phyloP scores from a whole-genome alignment of 2,113 vertebrate genomes.

The Rhinopomastus cyanomelas region DNA sequence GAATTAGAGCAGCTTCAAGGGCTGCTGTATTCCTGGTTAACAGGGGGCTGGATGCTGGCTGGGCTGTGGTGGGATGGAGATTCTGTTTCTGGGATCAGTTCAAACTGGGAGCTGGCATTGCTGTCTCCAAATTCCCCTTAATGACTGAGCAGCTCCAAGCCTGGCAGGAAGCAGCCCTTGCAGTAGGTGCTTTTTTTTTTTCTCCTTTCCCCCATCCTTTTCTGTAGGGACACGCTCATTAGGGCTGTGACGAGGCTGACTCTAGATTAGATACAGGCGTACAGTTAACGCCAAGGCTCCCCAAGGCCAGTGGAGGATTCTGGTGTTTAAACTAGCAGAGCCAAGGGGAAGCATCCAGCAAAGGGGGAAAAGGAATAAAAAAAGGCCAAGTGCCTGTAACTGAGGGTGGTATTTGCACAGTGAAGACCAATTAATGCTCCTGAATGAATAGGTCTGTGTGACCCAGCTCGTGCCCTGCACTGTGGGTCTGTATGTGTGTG shows the following conservation, averaged over 20 bases:
- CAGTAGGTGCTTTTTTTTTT: neutral
- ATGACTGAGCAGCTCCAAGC: neutral
- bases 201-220: fast-evolving
- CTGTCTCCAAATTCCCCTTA: neutral
- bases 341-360: neutral
- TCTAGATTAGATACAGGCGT: conserved; percentile 26
- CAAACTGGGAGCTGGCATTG: neutral
- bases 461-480: neutral
- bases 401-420: conserved; percentile 45
- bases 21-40: fast-evolving
- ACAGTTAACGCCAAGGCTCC: neutral
- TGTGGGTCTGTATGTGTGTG: neutral
- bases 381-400: neutral
- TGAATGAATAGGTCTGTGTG: conserved; percentile 10
- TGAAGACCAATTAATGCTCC: conserved; percentile 23
- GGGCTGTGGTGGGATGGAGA: neutral
- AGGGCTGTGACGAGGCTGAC: neutral
- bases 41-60: neutral
- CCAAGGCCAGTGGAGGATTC: conserved; percentile 5
- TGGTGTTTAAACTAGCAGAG: conserved; percentile 45
- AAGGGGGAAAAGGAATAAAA: neutral
- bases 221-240: neutral
- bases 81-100: neutral
- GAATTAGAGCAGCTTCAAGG: conserved; percentile 36
- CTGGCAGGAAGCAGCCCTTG: neutral